phyloP scores from a whole-genome alignment of 2,888 invertebrate genomes.

The Dynastes grantii region DNA sequence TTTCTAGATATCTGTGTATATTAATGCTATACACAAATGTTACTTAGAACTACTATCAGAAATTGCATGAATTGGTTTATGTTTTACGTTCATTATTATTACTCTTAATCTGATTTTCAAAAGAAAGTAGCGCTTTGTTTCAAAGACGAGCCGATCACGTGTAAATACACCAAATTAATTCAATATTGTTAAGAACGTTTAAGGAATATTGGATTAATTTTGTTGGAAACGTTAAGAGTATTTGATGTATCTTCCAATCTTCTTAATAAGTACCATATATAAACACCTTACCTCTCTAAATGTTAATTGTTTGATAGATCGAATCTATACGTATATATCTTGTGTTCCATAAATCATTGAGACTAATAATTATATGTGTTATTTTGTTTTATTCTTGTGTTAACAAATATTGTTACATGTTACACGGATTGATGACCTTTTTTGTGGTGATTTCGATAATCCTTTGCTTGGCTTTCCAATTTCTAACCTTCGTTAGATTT shows the following conservation, averaged over 20 bases:
- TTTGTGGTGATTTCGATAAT: conserved; percentile 56
- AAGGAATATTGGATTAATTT: conserved; percentile 18
- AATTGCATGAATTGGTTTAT: conserved; percentile 33
- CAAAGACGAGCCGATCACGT: neutral
- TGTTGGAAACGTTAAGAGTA: no score
- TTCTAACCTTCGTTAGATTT: conserved; percentile 58
- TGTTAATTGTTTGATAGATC: conserved; percentile 34
- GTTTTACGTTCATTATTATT: conserved; percentile 31
- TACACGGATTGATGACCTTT: conserved; percentile 59
- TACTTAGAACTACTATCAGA: conserved; percentile 34
- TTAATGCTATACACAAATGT: conserved; percentile 27
- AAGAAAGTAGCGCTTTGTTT: neutral
- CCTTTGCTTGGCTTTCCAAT: conserved; percentile 64
- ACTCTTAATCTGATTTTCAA: conserved; percentile 11
- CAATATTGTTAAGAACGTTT: neutral
- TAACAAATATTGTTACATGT: conserved; percentile 58
- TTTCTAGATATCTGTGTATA: conserved; percentile 31
- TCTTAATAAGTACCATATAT: neutral
- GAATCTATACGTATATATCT: conserved; percentile 10
- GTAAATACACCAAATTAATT: neutral
- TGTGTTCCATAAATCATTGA: conserved; percentile 19
- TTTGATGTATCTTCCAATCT: conserved; percentile 5
- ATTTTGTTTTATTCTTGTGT: conserved; percentile 49
- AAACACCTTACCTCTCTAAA: conserved; percentile 4
- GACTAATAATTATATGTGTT: conserved; percentile 41